Base-by-base conservation (phyloP, 92 coral and sea anemone genomes). In the Ricordea florida region DNA sequence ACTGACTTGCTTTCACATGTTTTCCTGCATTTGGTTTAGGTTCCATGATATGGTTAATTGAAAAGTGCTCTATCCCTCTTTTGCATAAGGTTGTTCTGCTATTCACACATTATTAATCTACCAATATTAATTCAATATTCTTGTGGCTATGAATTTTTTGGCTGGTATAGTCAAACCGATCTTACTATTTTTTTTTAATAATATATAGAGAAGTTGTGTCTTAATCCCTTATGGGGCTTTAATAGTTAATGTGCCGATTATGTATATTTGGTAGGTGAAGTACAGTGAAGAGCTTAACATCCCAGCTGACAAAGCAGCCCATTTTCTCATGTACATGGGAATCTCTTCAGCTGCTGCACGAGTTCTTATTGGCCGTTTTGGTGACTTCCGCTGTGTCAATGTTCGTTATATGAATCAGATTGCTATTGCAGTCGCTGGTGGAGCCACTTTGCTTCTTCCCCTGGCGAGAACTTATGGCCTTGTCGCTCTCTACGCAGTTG, bases 211-310 rank as follows among this genome's bases (percentile, higher is more conserved):
- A n/a, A n/a, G n/a, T n/a, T n/a, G n/a, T n/a, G n/a, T n/a, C n/a
- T n/a, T n/a, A n/a, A n/a, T n/a, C n/a, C n/a, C n/a, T n/a, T n/a
- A n/a, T n/a, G n/a, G n/a, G n/a, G n/a, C n/a, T n/a, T n/a, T 49
- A 23, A 25, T 24, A 10, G 3, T 27, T 2, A 10, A 52, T 26
- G 8, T 5, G 0, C n/a, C 31, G 22, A 1, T 15, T 22, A 5
- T 21, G 58, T 62, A 45, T 10, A 4, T 71, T 27, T 0, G n/a
- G 27, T 84, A 86, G 91, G 79, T 74, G n/a, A 86, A 86, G 59
- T 75, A 71, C 62, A 57, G 83, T 30, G 87, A 66, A 33, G 91
- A 86, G 22, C 51, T 86, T 24, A 80, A 85, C 32, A 5, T 86
- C 7, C 20, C 91, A 8, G 61, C 87, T 3, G 26, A 37, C 11